phyloP scores from a whole-genome alignment of 1,140 invertebrate species.

The Lepidurus packardi region DNA sequence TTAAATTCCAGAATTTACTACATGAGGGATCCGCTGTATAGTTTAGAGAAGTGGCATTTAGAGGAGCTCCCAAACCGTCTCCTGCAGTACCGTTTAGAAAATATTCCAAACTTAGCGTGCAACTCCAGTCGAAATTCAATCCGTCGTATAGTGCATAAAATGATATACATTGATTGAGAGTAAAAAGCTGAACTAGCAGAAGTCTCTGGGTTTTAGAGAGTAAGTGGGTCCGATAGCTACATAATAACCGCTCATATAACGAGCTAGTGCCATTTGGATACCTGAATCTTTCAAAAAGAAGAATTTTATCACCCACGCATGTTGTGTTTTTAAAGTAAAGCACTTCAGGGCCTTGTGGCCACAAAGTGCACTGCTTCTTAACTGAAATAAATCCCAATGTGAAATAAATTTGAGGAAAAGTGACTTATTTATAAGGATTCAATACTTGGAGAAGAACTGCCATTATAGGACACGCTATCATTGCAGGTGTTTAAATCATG shows the following conservation, averaged over 20 bases:
- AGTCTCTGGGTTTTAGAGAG: neutral
- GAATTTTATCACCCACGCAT: neutral
- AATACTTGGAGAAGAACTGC: neutral
- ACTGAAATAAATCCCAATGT: neutral
- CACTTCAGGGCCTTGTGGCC: neutral
- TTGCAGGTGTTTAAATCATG: too few species aligned
- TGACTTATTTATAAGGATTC: neutral
- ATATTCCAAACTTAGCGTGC: neutral
- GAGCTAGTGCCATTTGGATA: neutral
- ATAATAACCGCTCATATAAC: neutral
- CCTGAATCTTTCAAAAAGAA: neutral
- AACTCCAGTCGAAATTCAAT: neutral
- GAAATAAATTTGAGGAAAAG: neutral
- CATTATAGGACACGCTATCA: neutral
- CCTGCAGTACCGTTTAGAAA: neutral
- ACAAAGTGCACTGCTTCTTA: neutral
- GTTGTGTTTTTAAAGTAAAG: neutral
- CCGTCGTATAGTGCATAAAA: neutral
- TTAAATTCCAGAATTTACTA: neutral
- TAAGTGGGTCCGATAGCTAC: neutral
- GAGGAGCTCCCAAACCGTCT: neutral
- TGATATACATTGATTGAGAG: neutral
- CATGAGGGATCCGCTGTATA: neutral
- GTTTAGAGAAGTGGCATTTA: neutral
- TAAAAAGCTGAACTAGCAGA: neutral